Base-by-base conservation (phyloP, 2,888 invertebrate genomes). In the Epiblema foenella region DNA sequence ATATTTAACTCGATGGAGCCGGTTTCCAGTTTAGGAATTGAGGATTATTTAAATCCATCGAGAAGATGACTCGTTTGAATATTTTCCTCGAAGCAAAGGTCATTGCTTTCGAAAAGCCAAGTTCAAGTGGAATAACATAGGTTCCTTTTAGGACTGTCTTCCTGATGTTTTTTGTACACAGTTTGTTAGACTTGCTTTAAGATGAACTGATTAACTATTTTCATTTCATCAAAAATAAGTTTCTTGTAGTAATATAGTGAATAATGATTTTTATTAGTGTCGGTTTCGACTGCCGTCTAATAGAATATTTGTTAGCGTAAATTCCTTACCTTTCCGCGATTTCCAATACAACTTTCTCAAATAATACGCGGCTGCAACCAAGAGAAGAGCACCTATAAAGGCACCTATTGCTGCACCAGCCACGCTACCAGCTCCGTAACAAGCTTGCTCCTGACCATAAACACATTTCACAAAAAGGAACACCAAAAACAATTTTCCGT, bases 321-420 rank as follows among this genome's bases (percentile, higher is more conserved):
- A 65, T 39, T 39, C 79, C 93, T 87, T 87, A 94, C 94, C 94
- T 93, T 94, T 93, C 73, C 93, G 94, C 75, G 94, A 94, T 80
- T 94, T 94, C 90, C 95, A 95, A 91, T 95, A 95, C 79, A 95
- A 90, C 84, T 93, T 94, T 86, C 95, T 95, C 78, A 95, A 85
- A 81, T 95, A 91, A 81, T 93, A 94, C 71, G 92, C 94, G 52
- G 94, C 90, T 68, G 91, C 95, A 49, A 95, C 90, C 70, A 96
- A 87, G 68, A 95, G 85, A 71, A 95, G 88, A 77, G 96, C 95
- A 77, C 94, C 94, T 77, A 96, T 83, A 83, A 96, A 95, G 77
- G 96, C 96, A 79, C 96, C 95, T 78, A 96, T 94, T 74, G 96
- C 95, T 76, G 96, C 95, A 73, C 95, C 95, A 72, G 96, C 96